phyloP scores from a whole-genome alignment of 1,140 invertebrate species.

The Dreissena rostriformis region DNA sequence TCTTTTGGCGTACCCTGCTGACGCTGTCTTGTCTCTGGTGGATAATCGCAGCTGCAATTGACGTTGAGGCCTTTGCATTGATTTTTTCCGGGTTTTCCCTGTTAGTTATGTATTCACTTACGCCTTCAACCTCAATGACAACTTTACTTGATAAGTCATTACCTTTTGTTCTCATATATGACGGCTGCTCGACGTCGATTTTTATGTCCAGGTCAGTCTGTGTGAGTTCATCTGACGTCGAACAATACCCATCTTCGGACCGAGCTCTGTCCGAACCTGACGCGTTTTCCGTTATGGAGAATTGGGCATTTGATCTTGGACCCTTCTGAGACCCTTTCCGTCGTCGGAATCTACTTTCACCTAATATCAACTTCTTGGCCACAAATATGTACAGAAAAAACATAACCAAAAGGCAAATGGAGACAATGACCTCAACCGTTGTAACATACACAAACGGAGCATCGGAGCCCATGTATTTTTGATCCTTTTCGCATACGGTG shows the following conservation, averaged over 20 bases:
- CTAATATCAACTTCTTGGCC: background rate
- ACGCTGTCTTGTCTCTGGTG: background rate
- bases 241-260: background rate
- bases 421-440: background rate
- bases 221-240: background rate
- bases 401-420: background rate
- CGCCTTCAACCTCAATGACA: background rate
- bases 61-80: background rate
- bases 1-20: constrained; percentile 23
- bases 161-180: too few species aligned
- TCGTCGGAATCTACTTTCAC: background rate
- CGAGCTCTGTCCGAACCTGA: background rate
- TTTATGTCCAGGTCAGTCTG: too few species aligned
- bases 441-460: constrained; percentile 5
- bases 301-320: too few species aligned
- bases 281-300: too few species aligned
- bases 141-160: too few species aligned
- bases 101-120: background rate
- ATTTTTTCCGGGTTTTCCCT: background rate
- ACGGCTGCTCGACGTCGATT: too few species aligned
- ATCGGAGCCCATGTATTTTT: too few species aligned
- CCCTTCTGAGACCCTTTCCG: too few species aligned
- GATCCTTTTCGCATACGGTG: constrained; percentile 41
- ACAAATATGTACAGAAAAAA: constrained; percentile 9
- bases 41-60: background rate